phyloP scores from a whole-genome alignment of 1,140 invertebrate species.

The Eurytemora carolleeae region DNA sequence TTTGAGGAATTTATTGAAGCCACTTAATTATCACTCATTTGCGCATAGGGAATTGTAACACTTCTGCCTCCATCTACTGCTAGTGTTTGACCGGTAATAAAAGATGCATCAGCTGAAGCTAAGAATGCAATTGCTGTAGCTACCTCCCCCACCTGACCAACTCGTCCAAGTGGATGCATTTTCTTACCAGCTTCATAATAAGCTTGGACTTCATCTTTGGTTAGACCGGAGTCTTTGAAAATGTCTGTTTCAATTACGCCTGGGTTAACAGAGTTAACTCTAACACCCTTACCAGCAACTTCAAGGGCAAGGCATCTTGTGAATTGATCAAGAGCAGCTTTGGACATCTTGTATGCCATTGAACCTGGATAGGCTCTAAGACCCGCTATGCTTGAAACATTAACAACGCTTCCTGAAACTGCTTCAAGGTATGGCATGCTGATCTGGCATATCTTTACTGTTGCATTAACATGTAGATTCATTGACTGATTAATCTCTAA shows the following conservation, averaged over 20 bases:
- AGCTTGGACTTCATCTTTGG: neutral
- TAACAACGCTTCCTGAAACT: neutral
- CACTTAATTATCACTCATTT: too few relatives aligned
- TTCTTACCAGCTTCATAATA: too few relatives aligned
- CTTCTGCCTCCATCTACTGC: slow-evolving; percentile 63
- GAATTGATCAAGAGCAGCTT: too few relatives aligned
- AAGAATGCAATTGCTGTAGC: slow-evolving; percentile 61
- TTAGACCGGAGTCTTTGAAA: slow-evolving; percentile 28
- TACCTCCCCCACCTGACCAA: slow-evolving; percentile 51
- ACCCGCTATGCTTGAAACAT: slow-evolving; percentile 12
- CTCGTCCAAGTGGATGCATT: slow-evolving; percentile 57
- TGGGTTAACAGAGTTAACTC: slow-evolving; percentile 28
- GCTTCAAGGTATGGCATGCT: neutral
- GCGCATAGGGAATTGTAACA: too few relatives aligned
- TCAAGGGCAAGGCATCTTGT: slow-evolving; percentile 31
- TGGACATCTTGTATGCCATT: slow-evolving; percentile 4
- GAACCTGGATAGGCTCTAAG: slow-evolving; percentile 11
- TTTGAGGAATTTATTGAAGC: too few relatives aligned
- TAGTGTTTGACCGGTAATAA: slow-evolving; percentile 55
- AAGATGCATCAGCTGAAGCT: slow-evolving; percentile 53
- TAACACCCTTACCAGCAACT: slow-evolving; percentile 21
- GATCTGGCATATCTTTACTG: neutral
- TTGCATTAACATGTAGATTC: slow-evolving; percentile 4
- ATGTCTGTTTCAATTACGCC: slow-evolving; percentile 40
- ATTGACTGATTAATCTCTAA: slow-evolving; percentile 8